Evolutionary conservation across 2,113 vertebrate genomes (phyloP), one percentile per base, ranked within the genome.

Genomic region (Takifugu bimaculatus): DNA sequence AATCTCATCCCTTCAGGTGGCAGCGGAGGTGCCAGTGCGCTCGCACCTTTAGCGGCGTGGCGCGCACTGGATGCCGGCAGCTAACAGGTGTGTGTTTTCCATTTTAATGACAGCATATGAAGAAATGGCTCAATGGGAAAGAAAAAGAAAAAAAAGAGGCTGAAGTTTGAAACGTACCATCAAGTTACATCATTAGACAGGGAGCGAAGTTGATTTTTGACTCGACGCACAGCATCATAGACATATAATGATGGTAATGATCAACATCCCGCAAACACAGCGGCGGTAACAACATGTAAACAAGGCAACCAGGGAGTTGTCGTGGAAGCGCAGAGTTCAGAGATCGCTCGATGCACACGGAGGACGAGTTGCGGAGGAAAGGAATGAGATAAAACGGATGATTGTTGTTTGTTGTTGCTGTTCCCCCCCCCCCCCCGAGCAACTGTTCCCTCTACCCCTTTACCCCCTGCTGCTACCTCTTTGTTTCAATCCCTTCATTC

Each of bases 221-320:
- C 68, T 87, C 56, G 6, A 65, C 70, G 43, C 44, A 71, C 70
- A 26, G 60, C 28, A 82, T 80, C 79, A 77, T 47, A 81, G 75
- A 65, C 74, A 60, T 49, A 73, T 84, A 85, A 87, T 82, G 87
- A 88, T 77, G 82, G 72, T 86, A 86, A 87, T 86, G 84, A 88
- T 87, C 79, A 84, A 65, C 63, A 32, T 26, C 52, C 77, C 60
- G 66, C 11, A 50, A 65, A 68, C 63, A 54, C 67, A 29, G 75
- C 73, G 0, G 59, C 11, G 6, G 67, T 55, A 61, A 65, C 65
- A 75, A 70, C 83, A 79, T 87, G 87, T 82, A 88, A 88, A 88
- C 85, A 87, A 88, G 85, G 80, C 82, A 32, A 81, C 87, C 70
- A 79, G 87, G 87, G 87, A 88, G 79, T 86, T 81, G 85, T 63